Base-by-base conservation (phyloP, 2,797 vertebrate species). In the Eupleurogrammus muticus region DNA sequence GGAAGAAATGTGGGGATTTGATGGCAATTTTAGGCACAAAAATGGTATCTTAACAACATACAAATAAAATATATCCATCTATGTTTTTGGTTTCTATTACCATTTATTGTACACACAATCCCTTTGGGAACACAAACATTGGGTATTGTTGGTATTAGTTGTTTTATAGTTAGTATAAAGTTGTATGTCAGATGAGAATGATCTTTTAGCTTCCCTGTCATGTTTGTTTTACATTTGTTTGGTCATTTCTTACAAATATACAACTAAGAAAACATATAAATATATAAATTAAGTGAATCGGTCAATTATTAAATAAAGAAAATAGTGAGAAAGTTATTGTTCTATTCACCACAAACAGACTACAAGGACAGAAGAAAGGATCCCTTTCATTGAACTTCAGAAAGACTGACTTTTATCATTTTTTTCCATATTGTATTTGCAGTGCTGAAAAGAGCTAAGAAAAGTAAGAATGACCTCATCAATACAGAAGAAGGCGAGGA, bases 401-500 rank as follows among this genome's bases (percentile, higher is more conserved):
- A 44, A 24, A 46, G 28, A 17, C 21, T 28, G 35, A 48, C 17
- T 61, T 2, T 2, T 65, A 8, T 35, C 7, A n/a, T 6, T 56
- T 56, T 52, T 60, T 47, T 49, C 51, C 12, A 7, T 68, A 0
- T 59, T 69, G 19, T 90, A 16, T 79, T 86, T 88, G 47, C 91
- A 99, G 97, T 98, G 82, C 81, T 99, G 89, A 99, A 98, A 93
- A 94, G 97, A 87, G 95, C 95, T 5, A 99, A 97, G 93, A 98
- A 97, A 92, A 97, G 96, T 87, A 96, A 97, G 75, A 97, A 96
- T 0, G 97, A 99, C 88, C 94, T 99, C 61, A 99, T 99, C 85
- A 97, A 94, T 6, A 96, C 97, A 1, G 97, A 99, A 90, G 97
- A 99, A 88, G 97, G 96, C 1, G 96, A 98, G 69, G 97, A 98